Evolutionary conservation across 2,113 vertebrate species (phyloP), one percentile per base, ranked within the genome.

Genomic region (Phoenicopterus ruber): DNA sequence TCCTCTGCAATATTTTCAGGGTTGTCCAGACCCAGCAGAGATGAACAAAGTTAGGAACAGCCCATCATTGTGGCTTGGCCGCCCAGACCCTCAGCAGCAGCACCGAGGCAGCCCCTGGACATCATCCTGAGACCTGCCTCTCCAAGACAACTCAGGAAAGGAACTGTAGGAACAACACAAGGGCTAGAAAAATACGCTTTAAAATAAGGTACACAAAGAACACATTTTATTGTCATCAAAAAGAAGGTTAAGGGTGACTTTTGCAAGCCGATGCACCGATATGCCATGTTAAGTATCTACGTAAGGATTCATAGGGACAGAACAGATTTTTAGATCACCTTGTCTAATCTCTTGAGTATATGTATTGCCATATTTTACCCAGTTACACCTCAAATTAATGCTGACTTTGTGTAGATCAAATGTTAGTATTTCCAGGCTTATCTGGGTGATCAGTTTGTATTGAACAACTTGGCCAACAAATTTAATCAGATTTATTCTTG

Each of bases 51-150:
- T 11, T 40, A 9, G 40, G 14, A 54, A 90, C 47, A 88, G 24
- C 14, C n/a, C 0, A 1, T 19, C n/a, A 17, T 42, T 67, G 15
- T 16, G 63, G 14, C 17, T n/a, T 86, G 38, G 9, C 3, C 0
- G 1, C 46, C 13, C 12, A 62, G 14, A 17, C 4, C 11, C 29
- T n/a, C 18, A 47, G 50, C 47, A 58, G n/a, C 22, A 88, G 24
- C 42, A 70, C 28, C 2, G 2, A 78, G 25, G 22, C 32, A 89
- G 47, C 1, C 18, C 7, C 22, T 67, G 32, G 25, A 58, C 16
- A 12, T 82, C 55, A 70, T 44, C 13, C 29, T 74, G 13, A 73
- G 6, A 28, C 77, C 46, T 92, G 9, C 12, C 20, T 66, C 55
- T 88, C 40, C 52, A 62, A 44, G 47, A 9, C 9, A 22, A 9